phyloP scores from a whole-genome alignment of 2,113 vertebrate genomes.

The Actinemys pallida region DNA sequence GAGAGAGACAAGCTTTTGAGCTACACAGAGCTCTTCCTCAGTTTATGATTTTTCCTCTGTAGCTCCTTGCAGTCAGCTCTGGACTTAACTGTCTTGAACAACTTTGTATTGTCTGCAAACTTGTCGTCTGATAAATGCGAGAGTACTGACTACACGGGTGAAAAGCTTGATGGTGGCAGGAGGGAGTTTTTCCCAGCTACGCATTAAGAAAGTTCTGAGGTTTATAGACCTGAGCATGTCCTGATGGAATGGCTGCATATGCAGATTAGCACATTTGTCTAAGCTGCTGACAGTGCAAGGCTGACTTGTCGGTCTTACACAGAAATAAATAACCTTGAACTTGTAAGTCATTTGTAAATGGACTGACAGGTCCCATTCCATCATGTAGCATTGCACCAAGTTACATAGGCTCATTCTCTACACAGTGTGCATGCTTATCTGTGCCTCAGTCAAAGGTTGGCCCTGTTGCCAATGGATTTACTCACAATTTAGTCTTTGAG shows the following conservation, averaged over 20 bases:
- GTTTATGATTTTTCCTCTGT: neutral
- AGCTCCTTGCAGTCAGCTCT: neutral
- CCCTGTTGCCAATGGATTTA: neutral
- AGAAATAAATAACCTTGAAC: neutral
- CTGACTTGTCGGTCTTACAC: neutral
- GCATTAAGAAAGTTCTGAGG: neutral
- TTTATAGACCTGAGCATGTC: slow-evolving; percentile 20
- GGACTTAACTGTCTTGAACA: neutral
- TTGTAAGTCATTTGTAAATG: neutral
- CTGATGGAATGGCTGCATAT: slow-evolving; percentile 15
- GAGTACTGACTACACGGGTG: slow-evolving; percentile 27
- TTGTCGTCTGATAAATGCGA: slow-evolving; percentile 24
- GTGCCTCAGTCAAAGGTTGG: neutral
- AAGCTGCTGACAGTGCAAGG: neutral
- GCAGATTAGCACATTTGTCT: slow-evolving; percentile 20
- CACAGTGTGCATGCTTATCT: neutral
- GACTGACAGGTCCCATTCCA: neutral
- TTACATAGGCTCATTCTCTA: neutral
- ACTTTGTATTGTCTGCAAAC: neutral
- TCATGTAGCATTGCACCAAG: neutral
- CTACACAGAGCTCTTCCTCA: neutral
- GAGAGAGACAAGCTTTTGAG: neutral
- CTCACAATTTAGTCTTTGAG: neutral
- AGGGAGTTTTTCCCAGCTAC: slow-evolving; percentile 27
- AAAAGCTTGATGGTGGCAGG: slow-evolving; percentile 31